Conservation (phyloP, 1,140 invertebrate genomes). For the Drosophila orena region DNA sequence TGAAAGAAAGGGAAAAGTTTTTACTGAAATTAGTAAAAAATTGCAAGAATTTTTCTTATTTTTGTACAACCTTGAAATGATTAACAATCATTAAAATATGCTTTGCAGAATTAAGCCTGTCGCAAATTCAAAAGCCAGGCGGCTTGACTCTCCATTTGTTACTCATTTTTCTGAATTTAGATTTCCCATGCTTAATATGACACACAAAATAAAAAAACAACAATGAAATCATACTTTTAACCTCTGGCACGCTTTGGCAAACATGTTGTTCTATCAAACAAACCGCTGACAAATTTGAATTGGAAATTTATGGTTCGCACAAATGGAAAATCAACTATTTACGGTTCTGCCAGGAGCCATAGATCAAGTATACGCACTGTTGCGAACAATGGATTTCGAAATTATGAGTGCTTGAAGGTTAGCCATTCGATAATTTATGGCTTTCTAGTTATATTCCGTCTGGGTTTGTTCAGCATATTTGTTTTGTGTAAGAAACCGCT, state of each 20-base stretch:
- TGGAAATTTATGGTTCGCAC: slow-evolving; percentile 22
- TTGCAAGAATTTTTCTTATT: background rate
- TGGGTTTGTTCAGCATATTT: slow-evolving; percentile 19
- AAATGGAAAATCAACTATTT: slow-evolving; percentile 22
- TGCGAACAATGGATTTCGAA: slow-evolving; percentile 32
- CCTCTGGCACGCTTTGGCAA: slow-evolving; percentile 6
- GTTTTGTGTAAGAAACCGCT: slow-evolving; percentile 40
- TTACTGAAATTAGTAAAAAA: background rate
- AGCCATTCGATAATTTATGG: slow-evolving; percentile 31
- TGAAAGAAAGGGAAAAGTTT: slow-evolving; percentile 5
- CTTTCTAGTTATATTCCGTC: slow-evolving; percentile 26
- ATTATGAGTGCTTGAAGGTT: slow-evolving; percentile 26
- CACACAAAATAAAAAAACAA: background rate
- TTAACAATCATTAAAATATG: background rate
- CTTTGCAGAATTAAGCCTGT: background rate
- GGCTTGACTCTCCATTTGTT: too few species aligned
- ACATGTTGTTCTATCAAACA: slow-evolving; percentile 27
- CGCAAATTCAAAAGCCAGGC: background rate
- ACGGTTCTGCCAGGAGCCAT: slow-evolving; percentile 16
- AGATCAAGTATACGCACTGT: slow-evolving; percentile 40
- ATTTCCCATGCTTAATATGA: too few species aligned
- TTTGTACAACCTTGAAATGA: background rate
- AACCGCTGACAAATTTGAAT: slow-evolving; percentile 34
- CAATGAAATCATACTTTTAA: slow-evolving; percentile 1
- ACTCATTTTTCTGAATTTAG: too few species aligned